Evolutionary conservation across 1,140 invertebrate genomes (phyloP).

Genomic region (Drosophila littoralis): DNA sequence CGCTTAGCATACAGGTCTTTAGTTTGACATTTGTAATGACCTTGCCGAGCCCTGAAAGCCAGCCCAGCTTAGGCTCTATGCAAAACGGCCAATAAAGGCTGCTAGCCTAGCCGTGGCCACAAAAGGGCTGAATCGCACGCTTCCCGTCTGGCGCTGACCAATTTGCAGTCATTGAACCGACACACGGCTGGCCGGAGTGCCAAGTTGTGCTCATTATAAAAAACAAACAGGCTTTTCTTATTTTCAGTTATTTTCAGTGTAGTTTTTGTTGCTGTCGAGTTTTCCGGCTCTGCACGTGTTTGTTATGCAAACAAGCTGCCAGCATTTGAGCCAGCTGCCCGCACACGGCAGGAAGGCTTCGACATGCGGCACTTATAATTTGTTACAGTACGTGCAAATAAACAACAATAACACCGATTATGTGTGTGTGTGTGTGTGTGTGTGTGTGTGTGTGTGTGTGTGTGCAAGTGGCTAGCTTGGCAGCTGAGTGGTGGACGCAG

Average conservation of each 20-base stretch:
- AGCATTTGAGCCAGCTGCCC: too few relatives aligned
- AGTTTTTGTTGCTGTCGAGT: neutral
- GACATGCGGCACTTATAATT: conserved; percentile 74
- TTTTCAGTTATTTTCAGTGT: conserved; percentile 24
- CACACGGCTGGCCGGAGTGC: neutral
- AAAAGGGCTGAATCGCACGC: conserved; percentile 1
- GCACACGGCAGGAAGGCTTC: conserved; percentile 62
- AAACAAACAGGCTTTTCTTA: conserved; percentile 36
- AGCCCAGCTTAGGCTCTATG: conserved; percentile 9
- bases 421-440: conserved; percentile 3
- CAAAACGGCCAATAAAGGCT: conserved; percentile 33
- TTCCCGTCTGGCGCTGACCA: conserved; percentile 41
- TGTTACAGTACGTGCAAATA: conserved; percentile 67
- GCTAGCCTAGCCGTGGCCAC: neutral
- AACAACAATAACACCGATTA: conserved; percentile 55
- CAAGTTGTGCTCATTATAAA: conserved; percentile 35
- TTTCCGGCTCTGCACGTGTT: conserved; percentile 52
- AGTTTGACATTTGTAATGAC: conserved; percentile 61
- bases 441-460: conserved; percentile 6
- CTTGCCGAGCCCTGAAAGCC: conserved; percentile 33
- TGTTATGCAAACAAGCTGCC: conserved; percentile 73
- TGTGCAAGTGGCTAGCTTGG: conserved; percentile 8
- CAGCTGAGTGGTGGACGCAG: conserved; percentile 48
- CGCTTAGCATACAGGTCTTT: neutral
- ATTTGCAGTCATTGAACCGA: conserved; percentile 57